A percentile compares a stretch with the other conserved stretches of the same genome.
Evolutionary conservation across 2,888 invertebrate genomes (phyloP).

Genomic region (Drosophila subquinaria): DNA sequence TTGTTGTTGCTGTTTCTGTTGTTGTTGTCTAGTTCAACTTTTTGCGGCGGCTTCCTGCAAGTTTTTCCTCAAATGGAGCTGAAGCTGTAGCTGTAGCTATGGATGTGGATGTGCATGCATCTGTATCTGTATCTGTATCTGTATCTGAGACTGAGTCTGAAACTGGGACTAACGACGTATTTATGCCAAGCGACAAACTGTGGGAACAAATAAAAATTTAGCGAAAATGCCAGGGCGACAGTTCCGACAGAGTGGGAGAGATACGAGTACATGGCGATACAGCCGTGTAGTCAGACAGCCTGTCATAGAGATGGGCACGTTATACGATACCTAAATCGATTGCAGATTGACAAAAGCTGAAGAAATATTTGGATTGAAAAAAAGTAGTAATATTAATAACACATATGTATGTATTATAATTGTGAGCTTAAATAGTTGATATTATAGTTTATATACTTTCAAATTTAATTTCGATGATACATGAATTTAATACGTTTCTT

Average conservation of each 20-base stretch:
- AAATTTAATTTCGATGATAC: no score
- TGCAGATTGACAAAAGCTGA: no score
- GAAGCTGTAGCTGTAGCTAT: conserved; percentile 33
- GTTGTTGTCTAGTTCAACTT: conserved; percentile 63
- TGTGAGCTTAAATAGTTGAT: no score
- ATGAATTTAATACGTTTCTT: no score
- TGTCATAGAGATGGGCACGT: conserved; percentile 29
- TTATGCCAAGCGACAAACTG: conserved; percentile 80
- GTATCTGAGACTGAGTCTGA: conserved; percentile 25
- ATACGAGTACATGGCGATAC: background rate
- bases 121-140: conserved; percentile 30
- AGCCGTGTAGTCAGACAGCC: background rate
- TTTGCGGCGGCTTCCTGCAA: conserved; percentile 74
- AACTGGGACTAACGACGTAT: conserved; percentile 71
- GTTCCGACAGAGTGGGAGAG: conserved; percentile 33
- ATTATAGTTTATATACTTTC: no score
- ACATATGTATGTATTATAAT: no score
- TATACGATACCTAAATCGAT: conserved; percentile 2
- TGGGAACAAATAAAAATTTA: conserved; percentile 80
- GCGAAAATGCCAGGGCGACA: conserved; percentile 65
- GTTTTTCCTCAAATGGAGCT: conserved; percentile 49
- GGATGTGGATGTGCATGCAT: conserved; percentile 38
- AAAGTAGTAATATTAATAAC: no score
- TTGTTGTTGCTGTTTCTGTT: conserved; percentile 47
- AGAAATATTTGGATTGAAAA: no score